Evolutionary conservation across 2,888 invertebrate species (phyloP).

Genomic region (Doris montereyensis): DNA sequence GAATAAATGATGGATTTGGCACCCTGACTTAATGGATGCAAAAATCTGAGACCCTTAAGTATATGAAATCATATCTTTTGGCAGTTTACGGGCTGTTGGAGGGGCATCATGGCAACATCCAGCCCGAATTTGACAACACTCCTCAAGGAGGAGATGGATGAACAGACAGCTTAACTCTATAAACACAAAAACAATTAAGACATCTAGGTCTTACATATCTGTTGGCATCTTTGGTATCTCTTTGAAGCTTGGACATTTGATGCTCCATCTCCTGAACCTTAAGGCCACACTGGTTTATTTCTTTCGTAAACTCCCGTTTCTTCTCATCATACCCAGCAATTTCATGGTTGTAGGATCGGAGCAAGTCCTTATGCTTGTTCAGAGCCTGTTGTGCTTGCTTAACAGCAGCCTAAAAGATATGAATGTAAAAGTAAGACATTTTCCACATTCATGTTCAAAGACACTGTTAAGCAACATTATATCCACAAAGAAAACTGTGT

Average conservation of each 20-base stretch:
- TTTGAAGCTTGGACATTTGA: conserved; percentile 72
- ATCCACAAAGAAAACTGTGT: no score
- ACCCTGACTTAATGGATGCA: no score
- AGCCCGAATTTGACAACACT: no score
- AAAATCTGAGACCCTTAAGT: no score
- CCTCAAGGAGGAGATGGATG: no score
- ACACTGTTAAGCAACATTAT: no score
- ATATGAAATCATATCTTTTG: no score
- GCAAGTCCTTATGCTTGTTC: conserved; percentile 66
- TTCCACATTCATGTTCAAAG: no score
- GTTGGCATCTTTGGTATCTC: conserved; percentile 79
- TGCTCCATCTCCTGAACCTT: conserved; percentile 74
- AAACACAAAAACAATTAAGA: not conserved
- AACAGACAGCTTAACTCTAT: not conserved
- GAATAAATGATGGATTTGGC: no score
- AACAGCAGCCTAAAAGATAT: conserved; percentile 58
- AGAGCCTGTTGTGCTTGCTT: conserved; percentile 66
- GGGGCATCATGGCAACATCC: no score
- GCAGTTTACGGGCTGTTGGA: no score
- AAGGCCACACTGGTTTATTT: conserved; percentile 62
- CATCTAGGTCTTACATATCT: conserved; percentile 75
- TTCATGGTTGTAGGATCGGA: conserved; percentile 68
- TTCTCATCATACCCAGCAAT: conserved; percentile 62
- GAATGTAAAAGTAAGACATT: no score
- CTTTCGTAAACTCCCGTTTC: conserved; percentile 63